Conservation (phyloP, 92 coral and sea anemone species). For the Phenganax marumi region DNA sequence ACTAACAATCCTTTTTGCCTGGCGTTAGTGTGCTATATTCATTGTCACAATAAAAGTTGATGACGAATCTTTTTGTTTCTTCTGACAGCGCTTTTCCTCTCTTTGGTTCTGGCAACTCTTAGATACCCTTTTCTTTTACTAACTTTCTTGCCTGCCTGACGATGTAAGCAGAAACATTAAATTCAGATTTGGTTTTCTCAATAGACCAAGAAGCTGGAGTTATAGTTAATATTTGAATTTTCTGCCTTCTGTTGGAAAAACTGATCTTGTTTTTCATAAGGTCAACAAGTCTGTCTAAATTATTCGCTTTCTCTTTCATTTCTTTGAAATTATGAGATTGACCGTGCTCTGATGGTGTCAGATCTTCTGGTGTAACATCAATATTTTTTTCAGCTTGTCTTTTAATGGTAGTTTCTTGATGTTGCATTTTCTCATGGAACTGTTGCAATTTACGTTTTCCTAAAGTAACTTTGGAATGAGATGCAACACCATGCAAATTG, state of each 20-base stretch:
- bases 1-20: conserved; percentile 45
- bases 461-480: conserved; percentile 32
- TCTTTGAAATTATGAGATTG: conserved; percentile 41
- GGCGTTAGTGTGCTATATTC: conserved; percentile 51
- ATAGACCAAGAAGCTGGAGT: conserved; percentile 53
- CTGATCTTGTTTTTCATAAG: too few species aligned
- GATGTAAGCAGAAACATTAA: conserved; percentile 46
- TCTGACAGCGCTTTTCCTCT: conserved; percentile 52
- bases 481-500: conserved; percentile 51
- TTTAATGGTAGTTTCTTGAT: conserved; percentile 40
- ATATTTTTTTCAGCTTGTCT: conserved; percentile 52
- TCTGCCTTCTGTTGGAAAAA: neutral
- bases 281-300: conserved; percentile 49
- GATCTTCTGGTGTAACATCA: conserved; percentile 54
- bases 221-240: conserved; percentile 43
- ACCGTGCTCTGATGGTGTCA: conserved; percentile 41
- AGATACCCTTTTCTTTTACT: conserved; percentile 51
- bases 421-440: conserved; percentile 45
- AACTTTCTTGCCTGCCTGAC: conserved; percentile 53
- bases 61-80: conserved; percentile 51
- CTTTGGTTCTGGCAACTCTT: conserved; percentile 52
- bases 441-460: conserved; percentile 39
- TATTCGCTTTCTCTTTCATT: conserved; percentile 47
- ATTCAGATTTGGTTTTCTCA: conserved; percentile 45
- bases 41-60: conserved; percentile 45